These are phyloP conservation scores for Lasiurus borealis DNA, from an alignment of 2,113 vertebrate species.

Conservation along the genomic window DNA sequence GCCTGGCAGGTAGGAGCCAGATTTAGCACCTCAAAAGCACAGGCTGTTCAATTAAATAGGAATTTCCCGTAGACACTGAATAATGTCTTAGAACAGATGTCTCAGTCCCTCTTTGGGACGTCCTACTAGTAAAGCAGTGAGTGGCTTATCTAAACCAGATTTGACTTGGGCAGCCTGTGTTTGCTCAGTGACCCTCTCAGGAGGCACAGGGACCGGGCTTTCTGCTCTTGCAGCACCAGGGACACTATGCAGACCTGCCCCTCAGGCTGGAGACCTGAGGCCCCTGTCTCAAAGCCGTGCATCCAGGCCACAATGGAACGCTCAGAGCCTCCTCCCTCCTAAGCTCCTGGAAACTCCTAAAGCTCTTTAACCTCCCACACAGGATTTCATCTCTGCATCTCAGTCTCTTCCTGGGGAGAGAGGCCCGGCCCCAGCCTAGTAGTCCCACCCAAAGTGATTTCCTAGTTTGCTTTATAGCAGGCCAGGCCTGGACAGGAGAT, in stretches of 20 bases:
- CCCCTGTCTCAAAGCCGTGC: background rate
- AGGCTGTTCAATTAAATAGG: background rate
- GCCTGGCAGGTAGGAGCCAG: no score
- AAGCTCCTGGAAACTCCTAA: no score
- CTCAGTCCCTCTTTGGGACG: no score
- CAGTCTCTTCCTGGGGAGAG: background rate
- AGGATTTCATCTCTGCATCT: background rate
- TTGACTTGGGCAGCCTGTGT: background rate
- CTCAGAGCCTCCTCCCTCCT: background rate
- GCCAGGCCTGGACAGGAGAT: background rate
- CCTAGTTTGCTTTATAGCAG: background rate
- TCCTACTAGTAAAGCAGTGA: background rate
- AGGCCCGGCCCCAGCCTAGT: background rate
- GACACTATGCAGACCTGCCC: background rate
- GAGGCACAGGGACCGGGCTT: background rate
- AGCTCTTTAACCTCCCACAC: background rate
- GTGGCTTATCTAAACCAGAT: background rate
- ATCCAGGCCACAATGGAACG: rapidly evolving
- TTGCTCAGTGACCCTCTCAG: background rate
- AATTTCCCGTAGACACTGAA: background rate
- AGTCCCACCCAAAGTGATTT: background rate
- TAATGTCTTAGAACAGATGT: background rate
- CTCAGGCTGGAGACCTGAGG: rapidly evolving
- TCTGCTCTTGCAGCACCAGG: no score
- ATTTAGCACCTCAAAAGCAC: background rate